Base-by-base conservation (phyloP, 2,888 invertebrate species). In the Pristionchus exspectatus region DNA sequence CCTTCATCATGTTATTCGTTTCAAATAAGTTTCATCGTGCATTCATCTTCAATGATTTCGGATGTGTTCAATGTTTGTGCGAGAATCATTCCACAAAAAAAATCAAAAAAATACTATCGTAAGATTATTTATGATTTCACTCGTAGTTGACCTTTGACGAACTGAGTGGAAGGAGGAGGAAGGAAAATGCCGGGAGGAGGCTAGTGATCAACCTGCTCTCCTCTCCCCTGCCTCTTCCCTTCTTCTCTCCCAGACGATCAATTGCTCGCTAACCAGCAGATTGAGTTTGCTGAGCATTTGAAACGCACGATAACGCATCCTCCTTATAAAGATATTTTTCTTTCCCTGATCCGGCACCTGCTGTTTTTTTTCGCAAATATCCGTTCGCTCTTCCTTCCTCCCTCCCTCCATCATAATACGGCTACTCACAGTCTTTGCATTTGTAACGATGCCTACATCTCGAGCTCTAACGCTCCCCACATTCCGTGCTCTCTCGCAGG, bases 341-440 rank as follows among this genome's bases (percentile, higher is more conserved):
- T 21, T 18, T 21, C 24, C 74, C 74, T 74, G 24, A 38, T 38
- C 10, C 74, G 21, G 30, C 30, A 74, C 74, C 74, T 74, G 74
- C 74, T 38, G 38, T 5, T 38, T 74, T 38, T 38, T 74, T 74
- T 50, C 44, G 38, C 69, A 1, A 12, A 69, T 74, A 74, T 74
- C 74, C 74, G 74, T 74, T 74, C 74, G 21, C 24, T 21, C 38
- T 72, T 30, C 30, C 18, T 38, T 21, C 30, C 38, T 16, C 38
- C 38, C 16, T 38, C 24, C 81, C 81, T 81, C 50, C 50, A 44
- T 81, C 81, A 81, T 81, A 81, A 81, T 81, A 81, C 81, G 50
- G 50, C 81, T 81, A 81, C 81, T 81, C 81, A 81, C 81, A 81
- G 81, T 81, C 81, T 81, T 81, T 81, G 81, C 81, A 81, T 81